These are phyloP conservation scores for Hephaestus fuliginosus DNA, from an alignment of 2,797 vertebrate genomes.

Conservation along the genomic window DNA sequence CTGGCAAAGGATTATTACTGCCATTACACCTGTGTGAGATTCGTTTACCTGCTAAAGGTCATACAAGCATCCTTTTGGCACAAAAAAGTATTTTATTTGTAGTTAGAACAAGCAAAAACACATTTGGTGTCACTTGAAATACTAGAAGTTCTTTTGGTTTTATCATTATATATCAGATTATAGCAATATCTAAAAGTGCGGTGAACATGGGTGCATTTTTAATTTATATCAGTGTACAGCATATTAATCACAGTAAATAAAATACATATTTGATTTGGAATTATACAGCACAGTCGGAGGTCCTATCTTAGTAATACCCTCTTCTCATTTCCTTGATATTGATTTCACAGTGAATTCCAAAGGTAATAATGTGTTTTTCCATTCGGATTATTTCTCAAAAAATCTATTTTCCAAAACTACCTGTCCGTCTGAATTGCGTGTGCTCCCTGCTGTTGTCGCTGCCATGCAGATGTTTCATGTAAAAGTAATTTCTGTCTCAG, in stretches of 20 bases:
- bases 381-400: constrained; percentile 46
- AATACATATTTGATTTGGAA: constrained; percentile 35
- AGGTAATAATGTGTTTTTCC: constrained; percentile 54
- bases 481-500: constrained; percentile 78
- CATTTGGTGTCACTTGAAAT: background rate
- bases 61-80: constrained; percentile 28
- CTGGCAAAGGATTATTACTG: constrained; percentile 30
- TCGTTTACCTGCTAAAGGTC: constrained; percentile 48
- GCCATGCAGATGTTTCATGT: constrained; percentile 61
- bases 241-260: constrained; percentile 36
- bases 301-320: constrained; percentile 29
- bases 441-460: constrained; percentile 52
- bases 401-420: constrained; percentile 42
- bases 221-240: constrained; percentile 25
- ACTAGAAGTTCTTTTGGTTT: background rate
- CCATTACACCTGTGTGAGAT: constrained; percentile 43
- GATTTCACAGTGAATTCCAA: constrained; percentile 67
- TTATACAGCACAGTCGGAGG: constrained; percentile 4
- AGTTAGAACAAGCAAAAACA: background rate
- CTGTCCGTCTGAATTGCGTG: constrained; percentile 37
- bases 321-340: constrained; percentile 66
- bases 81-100: constrained; percentile 16
- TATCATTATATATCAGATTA: background rate
- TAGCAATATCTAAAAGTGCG: background rate
- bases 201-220: constrained; percentile 18